These are phyloP conservation scores for Melospiza georgiana DNA, from an alignment of 2,113 vertebrate species.

Conservation along the genomic window DNA sequence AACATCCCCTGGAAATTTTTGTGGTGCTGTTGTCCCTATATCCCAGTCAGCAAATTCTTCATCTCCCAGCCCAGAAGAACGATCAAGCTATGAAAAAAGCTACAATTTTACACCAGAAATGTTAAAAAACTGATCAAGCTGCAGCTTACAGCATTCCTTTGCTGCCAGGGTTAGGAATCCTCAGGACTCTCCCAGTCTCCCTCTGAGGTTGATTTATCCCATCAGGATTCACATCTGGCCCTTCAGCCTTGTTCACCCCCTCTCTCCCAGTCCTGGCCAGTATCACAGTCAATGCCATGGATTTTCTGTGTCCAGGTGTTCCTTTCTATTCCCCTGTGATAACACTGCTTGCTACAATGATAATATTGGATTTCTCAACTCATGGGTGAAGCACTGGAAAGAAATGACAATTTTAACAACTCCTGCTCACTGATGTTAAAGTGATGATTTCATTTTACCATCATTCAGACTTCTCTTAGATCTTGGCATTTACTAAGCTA, in stretches of 20 bases:
- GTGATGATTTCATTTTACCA: slow-evolving; percentile 4
- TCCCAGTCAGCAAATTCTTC: slow-evolving; percentile 21
- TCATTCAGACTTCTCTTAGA: slow-evolving; percentile 41
- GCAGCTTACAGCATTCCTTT: neutral
- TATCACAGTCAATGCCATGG: slow-evolving; percentile 50
- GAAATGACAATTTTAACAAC: slow-evolving; percentile 62
- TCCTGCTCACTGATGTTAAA: slow-evolving; percentile 45
- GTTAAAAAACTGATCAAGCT: neutral
- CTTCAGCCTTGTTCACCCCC: neutral
- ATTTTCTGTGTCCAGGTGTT: slow-evolving; percentile 65
- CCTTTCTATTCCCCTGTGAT: slow-evolving; percentile 30
- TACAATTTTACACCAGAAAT: neutral
- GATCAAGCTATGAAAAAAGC: neutral
- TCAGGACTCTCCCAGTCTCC: neutral
- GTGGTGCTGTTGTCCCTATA: slow-evolving; percentile 10
- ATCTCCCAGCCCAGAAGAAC: neutral
- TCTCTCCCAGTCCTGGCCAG: neutral
- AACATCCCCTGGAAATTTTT: slow-evolving; percentile 35
- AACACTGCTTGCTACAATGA: neutral
- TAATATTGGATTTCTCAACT: slow-evolving; percentile 60
- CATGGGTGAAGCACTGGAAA: slow-evolving; percentile 38
- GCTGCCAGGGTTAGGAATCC: neutral
- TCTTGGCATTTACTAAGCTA: slow-evolving; percentile 21
- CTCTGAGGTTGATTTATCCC: slow-evolving; percentile 38
- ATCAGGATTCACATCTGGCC: slow-evolving; percentile 34